phyloP scores from a whole-genome alignment of 2,113 vertebrate species.

The Passer montanus region DNA sequence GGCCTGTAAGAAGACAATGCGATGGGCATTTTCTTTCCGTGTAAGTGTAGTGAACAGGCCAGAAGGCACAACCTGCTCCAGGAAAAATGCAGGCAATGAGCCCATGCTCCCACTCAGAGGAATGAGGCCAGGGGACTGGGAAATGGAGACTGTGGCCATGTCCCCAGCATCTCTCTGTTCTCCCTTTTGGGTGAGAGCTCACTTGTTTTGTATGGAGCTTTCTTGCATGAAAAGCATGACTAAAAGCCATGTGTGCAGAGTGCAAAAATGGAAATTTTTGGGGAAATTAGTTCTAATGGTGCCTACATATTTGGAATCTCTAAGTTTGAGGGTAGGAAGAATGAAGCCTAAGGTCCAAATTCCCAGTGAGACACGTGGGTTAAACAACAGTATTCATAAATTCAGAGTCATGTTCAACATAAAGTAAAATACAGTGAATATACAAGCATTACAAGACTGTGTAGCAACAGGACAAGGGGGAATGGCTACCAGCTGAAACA shows the following conservation, averaged over 20 bases:
- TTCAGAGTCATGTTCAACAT: neutral
- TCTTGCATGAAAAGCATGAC: neutral
- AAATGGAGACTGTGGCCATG: neutral
- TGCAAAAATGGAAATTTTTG: neutral
- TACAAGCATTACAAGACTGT: neutral
- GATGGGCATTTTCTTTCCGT: neutral
- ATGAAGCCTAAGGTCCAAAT: neutral
- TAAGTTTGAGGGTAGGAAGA: neutral
- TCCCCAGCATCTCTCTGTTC: fast-evolving
- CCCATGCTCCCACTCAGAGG: neutral
- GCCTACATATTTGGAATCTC: neutral
- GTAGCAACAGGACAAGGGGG: neutral
- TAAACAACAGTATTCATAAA: neutral
- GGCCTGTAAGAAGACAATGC: neutral
- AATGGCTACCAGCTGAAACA: neutral
- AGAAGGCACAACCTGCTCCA: neutral
- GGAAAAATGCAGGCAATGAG: neutral
- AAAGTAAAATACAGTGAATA: neutral
- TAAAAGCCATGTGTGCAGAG: neutral
- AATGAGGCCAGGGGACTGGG: neutral
- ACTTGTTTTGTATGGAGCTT: neutral
- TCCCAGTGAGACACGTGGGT: neutral
- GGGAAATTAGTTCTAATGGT: neutral
- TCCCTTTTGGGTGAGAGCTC: neutral
- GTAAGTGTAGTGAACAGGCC: neutral